phyloP scores from a whole-genome alignment of 2,113 vertebrate species.

The Nycticryphes semicollaris region DNA sequence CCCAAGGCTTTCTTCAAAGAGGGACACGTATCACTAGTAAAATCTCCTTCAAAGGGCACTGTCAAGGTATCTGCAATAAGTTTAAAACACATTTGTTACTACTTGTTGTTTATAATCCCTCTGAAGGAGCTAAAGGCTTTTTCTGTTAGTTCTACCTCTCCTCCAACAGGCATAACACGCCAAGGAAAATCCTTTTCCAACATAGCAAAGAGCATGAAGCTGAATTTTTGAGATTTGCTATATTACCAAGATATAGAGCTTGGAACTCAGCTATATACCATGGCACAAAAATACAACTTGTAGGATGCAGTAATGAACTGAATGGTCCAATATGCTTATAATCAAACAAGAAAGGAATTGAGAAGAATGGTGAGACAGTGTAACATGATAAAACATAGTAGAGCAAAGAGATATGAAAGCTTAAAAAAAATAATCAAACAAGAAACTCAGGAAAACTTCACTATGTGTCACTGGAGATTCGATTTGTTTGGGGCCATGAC shows the following conservation, averaged over 20 bases:
- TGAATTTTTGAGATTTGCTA: background rate
- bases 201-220: background rate
- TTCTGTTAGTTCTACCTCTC: background rate
- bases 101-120: background rate
- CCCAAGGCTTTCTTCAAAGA: constrained; percentile 3
- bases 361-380: background rate
- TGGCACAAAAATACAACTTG: background rate
- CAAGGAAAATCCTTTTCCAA: background rate
- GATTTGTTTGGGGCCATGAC: background rate
- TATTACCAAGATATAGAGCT: background rate
- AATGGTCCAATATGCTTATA: background rate
- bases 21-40: background rate
- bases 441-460: background rate
- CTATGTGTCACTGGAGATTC: background rate
- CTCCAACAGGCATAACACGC: background rate
- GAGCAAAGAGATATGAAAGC: background rate
- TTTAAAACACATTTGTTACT: constrained; percentile 39
- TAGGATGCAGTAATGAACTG: background rate
- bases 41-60: constrained; percentile 9
- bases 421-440: background rate
- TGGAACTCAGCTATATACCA: background rate
- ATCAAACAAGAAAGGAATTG: no score
- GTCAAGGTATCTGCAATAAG: constrained; percentile 8
- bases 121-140: background rate
- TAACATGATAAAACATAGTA: background rate